Evolutionary conservation across 2,888 invertebrate species (phyloP).

Genomic region (Cinara cedri): DNA sequence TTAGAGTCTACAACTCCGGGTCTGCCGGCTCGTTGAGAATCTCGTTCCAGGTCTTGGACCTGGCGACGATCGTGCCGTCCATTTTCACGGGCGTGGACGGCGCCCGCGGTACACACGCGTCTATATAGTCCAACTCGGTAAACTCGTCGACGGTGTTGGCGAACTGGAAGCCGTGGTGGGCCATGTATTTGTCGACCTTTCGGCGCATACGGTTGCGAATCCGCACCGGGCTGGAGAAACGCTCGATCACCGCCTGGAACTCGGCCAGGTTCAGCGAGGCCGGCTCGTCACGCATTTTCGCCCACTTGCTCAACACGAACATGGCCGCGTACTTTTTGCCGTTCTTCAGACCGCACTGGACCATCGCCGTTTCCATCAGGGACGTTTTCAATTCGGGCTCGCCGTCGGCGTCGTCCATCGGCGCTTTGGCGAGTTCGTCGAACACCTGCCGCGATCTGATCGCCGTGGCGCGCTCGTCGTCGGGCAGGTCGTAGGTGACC

Average conservation of each 20-base stretch:
- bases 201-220: not conserved
- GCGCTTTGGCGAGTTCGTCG: not conserved
- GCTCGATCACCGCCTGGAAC: not conserved
- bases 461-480: no score
- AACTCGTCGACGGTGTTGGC: not conserved
- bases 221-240: not conserved
- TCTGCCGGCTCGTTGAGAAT: no score
- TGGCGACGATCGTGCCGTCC: no score
- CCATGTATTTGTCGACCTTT: not conserved
- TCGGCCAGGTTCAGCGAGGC: not conserved
- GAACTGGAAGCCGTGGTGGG: not conserved
- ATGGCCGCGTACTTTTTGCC: not conserved
- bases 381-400: not conserved
- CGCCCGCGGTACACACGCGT: no score
- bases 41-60: no score
- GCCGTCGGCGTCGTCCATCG: not conserved
- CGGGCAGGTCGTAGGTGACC: no score
- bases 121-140: no score
- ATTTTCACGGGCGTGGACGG: no score
- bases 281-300: not conserved
- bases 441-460: no score
- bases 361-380: not conserved
- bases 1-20: no score
- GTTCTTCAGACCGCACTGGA: slow-evolving; percentile 2
- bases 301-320: slow-evolving; percentile 6